A percentile compares a stretch with the other conserved stretches of the same genome.
These are phyloP conservation scores for Petroica traversi DNA, from an alignment of 2,113 vertebrate genomes.

Conservation along the genomic window DNA sequence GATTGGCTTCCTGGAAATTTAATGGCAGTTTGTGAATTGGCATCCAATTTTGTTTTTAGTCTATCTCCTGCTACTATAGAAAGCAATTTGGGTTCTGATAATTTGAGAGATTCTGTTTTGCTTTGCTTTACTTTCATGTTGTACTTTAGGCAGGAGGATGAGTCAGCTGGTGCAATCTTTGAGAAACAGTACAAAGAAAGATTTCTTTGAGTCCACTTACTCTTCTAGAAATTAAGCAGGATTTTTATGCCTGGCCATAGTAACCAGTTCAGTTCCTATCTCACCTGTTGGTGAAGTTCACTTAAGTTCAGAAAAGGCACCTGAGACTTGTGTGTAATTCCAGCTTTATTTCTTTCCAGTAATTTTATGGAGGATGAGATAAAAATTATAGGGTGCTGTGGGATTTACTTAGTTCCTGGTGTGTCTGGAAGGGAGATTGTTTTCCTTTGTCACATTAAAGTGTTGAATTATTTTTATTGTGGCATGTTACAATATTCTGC, in stretches of 20 bases:
- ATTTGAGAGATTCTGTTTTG: not conserved
- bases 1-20: slow-evolving; percentile 21
- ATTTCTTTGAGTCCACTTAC: not conserved
- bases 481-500: not conserved
- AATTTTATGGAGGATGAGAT: not conserved
- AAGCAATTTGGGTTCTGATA: not conserved
- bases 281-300: not conserved
- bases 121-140: not conserved
- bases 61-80: not conserved
- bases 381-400: not conserved
- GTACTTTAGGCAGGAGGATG: not conserved
- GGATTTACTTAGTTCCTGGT: not conserved
- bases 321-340: not conserved
- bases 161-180: not conserved
- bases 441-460: not conserved
- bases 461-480: not conserved
- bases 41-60: not conserved
- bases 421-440: not conserved
- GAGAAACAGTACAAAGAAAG: not conserved
- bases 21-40: not conserved
- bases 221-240: not conserved
- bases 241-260: not conserved
- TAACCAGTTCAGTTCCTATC: not conserved
- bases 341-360: not conserved
- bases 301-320: not conserved